Base-by-base conservation (phyloP, 2,888 invertebrate species). In the Nomada goodeniana region DNA sequence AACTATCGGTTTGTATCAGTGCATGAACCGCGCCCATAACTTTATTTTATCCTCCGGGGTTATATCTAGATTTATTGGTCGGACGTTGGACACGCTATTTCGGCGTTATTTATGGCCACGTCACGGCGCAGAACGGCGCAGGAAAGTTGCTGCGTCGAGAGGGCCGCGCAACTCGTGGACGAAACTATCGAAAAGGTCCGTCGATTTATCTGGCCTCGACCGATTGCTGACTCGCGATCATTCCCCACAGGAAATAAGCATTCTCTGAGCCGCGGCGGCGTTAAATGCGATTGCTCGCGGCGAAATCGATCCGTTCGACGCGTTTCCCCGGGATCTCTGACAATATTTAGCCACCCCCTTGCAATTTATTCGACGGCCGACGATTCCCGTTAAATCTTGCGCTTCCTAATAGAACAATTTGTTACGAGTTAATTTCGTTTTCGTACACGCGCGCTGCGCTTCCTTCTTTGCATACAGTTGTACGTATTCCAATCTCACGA, bases 11-110 rank as follows among this genome's bases (percentile, higher is more conserved):
- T 84, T 85, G 86, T 88, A 90, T 90, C 90, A 84, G 87, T 89
- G 86, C 88, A 90, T 89, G 90, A 90, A 90, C 88, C 87, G 86
- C 84, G 83, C 88, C 87, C 88, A 90, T 90, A 91, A 91, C 90
- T 91, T 91, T 90, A 89, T 90, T 91, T 91, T 89, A 91, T 90
- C 90, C 90, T 85, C 84, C 84, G 74, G 87, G 87, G 86, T 88
- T 89, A 86, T 88, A 89, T 90, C 89, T 84, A 85, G 89, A 91
- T 91, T 91, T 91, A 91, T 91, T 86, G 91, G 87, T 78, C 87
- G 86, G 85, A 86, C 90, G 86, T 87, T 88, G 89, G 87, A 89
- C 90, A 90, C 85, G 90, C 88, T 89, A 90, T 90, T 90, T 89
- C 89, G 83, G 79, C 82, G 83, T 91, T 90, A 90, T 91, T 91